These are phyloP conservation scores for Aporophyla lueneburgensis DNA, from an alignment of 2,888 invertebrate species.

Conservation along the genomic window DNA sequence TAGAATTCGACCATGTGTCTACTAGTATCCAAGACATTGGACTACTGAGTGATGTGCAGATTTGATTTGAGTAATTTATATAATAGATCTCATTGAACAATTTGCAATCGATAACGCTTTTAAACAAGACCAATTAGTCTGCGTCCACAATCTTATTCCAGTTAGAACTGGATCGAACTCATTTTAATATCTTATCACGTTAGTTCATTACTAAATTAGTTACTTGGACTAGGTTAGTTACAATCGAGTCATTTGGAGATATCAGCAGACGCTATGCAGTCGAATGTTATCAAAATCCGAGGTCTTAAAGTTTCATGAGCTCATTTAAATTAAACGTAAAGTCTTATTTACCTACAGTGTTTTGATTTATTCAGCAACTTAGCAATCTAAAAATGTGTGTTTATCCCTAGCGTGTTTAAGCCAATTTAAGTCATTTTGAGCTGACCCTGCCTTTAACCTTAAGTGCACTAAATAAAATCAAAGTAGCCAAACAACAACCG, in stretches of 20 bases:
- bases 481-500: constrained; percentile 18
- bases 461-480: constrained; percentile 25
- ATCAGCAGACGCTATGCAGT: not conserved
- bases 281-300: not conserved
- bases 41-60: not conserved
- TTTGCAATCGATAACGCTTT: constrained; percentile 40
- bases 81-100: constrained; percentile 26
- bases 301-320: not conserved
- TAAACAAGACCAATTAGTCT: constrained; percentile 47
- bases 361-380: constrained; percentile 29
- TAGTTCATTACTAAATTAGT: constrained; percentile 19
- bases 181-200: constrained; percentile 37
- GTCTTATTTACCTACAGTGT: constrained; percentile 17
- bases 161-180: constrained; percentile 24
- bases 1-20: not conserved
- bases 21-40: not conserved
- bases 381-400: not conserved
- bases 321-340: constrained; percentile 15
- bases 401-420: constrained; percentile 28
- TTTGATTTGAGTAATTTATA: constrained; percentile 17
- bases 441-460: constrained; percentile 23
- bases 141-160: constrained; percentile 4
- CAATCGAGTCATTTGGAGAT: not conserved
- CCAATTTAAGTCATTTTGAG: constrained; percentile 10
- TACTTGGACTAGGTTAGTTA: constrained; percentile 32